Base-by-base conservation (phyloP, 2,797 vertebrate species). In the Macropodus opercularis region DNA sequence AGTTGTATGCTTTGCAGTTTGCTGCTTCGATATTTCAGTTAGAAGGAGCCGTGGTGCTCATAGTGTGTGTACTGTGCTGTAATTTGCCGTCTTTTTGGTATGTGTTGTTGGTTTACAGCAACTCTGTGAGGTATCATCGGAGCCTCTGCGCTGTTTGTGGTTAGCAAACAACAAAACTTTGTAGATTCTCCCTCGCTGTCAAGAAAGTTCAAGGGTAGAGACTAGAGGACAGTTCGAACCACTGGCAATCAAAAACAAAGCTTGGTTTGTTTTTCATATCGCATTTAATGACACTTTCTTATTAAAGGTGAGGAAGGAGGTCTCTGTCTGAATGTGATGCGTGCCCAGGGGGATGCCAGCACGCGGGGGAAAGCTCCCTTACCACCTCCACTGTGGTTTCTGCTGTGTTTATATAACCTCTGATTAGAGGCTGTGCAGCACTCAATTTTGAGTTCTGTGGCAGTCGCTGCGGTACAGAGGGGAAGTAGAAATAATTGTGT, bases 401-500 rank as follows among this genome's bases (percentile, higher is more conserved):
- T 79, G 75, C 80, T 73, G 73, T 87, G 88, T 89, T 88, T 88
- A 87, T 85, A 89, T 90, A 89, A 89, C 90, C 92, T 89, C 85
- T 90, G 88, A 91, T 92, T 92, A 90, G 84, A 88, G 71, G 71
- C 81, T 83, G 80, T 63, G 83, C 86, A 78, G 80, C 80, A 84
- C 88, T 92, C 85, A 83, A 86, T 90, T 90, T 77, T 76, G 70
- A 87, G 81, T 84, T 87, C 72, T 77, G 73, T 79, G 81, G 80
- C 82, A 75, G 84, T 78, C 60, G 69, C 72, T 40, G 63, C 42
- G 75, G 63, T 85, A 76, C 77, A 84, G 79, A 80, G 78, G 81
- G 80, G 80, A 78, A 90, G 84, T 66, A 71, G 72, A 89, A 91
- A 91, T 92, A 91, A 93, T 90, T 92, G 91, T 85, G 85, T 86